phyloP scores from a whole-genome alignment of 2,113 vertebrate species.

The Passer domesticus region DNA sequence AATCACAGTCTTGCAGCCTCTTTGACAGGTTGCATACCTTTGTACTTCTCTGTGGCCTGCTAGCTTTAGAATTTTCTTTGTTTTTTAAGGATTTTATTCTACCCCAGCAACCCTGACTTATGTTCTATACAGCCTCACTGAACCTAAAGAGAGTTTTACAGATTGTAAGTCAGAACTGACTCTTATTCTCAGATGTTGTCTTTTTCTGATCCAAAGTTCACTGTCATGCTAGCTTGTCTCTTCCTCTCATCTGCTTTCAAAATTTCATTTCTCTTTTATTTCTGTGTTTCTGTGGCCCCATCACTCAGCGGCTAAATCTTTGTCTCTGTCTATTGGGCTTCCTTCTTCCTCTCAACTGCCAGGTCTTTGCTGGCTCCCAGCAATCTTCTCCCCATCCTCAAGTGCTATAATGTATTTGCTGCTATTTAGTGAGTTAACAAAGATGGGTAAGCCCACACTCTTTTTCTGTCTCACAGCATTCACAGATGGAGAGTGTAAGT shows the following conservation, averaged over 20 bases:
- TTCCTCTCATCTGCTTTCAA: background rate
- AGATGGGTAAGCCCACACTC: background rate
- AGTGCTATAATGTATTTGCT: background rate
- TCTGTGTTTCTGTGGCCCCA: background rate
- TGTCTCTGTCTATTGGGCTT: background rate
- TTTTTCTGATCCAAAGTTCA: slow-evolving; percentile 16
- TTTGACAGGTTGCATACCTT: background rate
- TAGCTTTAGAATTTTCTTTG: background rate
- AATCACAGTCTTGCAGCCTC: background rate
- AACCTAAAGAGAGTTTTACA: slow-evolving; percentile 3
- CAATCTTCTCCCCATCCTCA: background rate
- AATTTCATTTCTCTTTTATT: slow-evolving; percentile 6
- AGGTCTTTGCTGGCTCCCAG: background rate
- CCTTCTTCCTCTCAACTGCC: background rate
- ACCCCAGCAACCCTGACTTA: background rate
- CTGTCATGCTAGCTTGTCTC: background rate
- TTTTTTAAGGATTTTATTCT: slow-evolving; percentile 15
- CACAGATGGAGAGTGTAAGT: background rate
- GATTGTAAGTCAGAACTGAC: background rate
- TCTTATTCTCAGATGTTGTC: background rate
- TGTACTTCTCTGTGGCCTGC: background rate
- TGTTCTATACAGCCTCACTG: background rate
- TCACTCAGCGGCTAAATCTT: slow-evolving; percentile 7
- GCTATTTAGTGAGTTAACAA: background rate
- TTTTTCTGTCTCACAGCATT: background rate